Evolutionary conservation across 2,113 vertebrate genomes (phyloP).

Genomic region (Cinclus mexicanus): DNA sequence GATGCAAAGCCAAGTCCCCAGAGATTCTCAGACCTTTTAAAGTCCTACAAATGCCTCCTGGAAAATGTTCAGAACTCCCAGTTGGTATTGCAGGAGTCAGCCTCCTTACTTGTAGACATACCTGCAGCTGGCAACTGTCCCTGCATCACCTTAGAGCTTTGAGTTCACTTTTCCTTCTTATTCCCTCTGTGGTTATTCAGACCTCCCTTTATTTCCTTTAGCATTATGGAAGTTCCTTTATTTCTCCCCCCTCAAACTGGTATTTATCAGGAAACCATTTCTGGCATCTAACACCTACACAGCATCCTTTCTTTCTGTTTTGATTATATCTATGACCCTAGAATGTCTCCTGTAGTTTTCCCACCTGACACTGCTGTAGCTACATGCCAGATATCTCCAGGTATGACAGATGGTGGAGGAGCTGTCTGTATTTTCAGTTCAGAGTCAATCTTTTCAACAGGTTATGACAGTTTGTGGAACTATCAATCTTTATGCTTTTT

Average conservation of each 20-base stretch:
- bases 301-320: constrained; percentile 32
- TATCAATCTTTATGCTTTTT: neutral
- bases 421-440: constrained; percentile 33
- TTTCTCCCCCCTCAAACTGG: neutral
- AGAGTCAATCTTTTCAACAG: constrained; percentile 55
- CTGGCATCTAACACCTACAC: constrained; percentile 8
- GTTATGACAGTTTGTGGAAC: neutral
- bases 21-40: neutral
- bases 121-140: neutral
- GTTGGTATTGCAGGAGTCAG: neutral
- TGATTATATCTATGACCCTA: constrained; percentile 49
- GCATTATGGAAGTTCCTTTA: neutral
- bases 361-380: neutral
- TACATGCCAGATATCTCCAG: constrained; percentile 51
- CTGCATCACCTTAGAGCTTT: neutral
- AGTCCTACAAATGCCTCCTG: neutral
- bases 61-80: neutral
- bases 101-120: neutral
- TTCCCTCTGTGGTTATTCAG: neutral
- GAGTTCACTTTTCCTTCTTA: neutral
- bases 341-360: constrained; percentile 57
- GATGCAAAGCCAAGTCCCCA: neutral
- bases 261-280: constrained; percentile 3
- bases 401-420: constrained; percentile 70
- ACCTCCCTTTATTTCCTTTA: neutral